These are phyloP conservation scores for Oscheius sp. DNA, from an alignment of 1,140 invertebrate species.

Conservation along the genomic window DNA sequence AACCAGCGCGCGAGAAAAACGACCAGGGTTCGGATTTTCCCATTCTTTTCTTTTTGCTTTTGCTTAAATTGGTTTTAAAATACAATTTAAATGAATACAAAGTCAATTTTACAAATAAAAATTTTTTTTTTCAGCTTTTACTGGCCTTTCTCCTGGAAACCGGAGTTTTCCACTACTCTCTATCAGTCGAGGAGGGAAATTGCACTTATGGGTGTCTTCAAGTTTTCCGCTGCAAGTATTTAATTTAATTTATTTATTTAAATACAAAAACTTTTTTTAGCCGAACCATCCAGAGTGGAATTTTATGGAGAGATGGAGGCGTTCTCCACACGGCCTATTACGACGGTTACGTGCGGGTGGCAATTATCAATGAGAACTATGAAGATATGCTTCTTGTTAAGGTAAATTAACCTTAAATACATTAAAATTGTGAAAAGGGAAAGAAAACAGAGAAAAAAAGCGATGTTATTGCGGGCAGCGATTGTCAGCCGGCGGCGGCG, in stretches of 20 bases:
- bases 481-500: no score
- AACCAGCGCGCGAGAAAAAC: no score
- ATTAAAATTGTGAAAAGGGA: no score
- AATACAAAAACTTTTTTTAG: background rate
- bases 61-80: no score
- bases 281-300: slow-evolving; percentile 15
- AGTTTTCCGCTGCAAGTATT: slow-evolving; percentile 27
- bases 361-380: slow-evolving; percentile 28
- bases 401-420: no score
- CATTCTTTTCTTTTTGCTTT: no score
- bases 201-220: slow-evolving; percentile 21
- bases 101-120: no score
- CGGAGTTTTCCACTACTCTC: slow-evolving; percentile 24
- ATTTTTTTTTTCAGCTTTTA: slow-evolving; percentile 19
- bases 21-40: no score
- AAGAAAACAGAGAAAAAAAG: no score
- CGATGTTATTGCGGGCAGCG: no score
- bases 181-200: background rate
- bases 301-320: slow-evolving; percentile 24
- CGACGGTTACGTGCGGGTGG: slow-evolving; percentile 30
- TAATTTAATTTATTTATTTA: background rate
- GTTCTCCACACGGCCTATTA: slow-evolving; percentile 29
- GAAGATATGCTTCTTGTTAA: slow-evolving; percentile 32
- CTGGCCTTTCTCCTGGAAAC: slow-evolving; percentile 27
- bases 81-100: background rate